Base-by-base conservation (phyloP, 2,797 vertebrate genomes). In the Leptoclinus maculatus region DNA sequence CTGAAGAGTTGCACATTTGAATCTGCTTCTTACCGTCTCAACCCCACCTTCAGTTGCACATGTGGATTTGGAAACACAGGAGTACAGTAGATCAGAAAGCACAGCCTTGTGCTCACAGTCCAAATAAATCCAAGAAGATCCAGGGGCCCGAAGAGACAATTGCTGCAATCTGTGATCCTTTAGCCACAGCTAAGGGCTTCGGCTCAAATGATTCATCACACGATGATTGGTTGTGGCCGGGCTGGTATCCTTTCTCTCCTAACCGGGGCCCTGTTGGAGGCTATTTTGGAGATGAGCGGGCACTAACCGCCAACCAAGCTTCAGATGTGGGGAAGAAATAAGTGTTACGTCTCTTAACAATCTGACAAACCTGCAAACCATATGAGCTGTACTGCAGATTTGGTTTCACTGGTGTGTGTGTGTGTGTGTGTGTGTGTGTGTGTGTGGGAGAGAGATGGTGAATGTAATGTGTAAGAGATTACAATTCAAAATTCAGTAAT, bases 141-240 rank as follows among this genome's bases (percentile, higher is more conserved):
- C 77, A 62, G 68, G 63, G 78, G 41, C 78, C 78, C 74, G 11
- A 49, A 66, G 66, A 66, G 79, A 75, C 67, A 43, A 80, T 73
- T 86, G 77, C 79, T 79, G 82, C 85, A 85, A 88, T 91, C 84
- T 90, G 83, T 75, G 84, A 90, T 89, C 63, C 78, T 76, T 87
- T 82, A 86, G 88, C 92, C 91, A 80, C 91, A 93, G 88, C 88
- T 87, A 70, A 91, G 84, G 89, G 86, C 82, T 90, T 74, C 17
- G 62, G 69, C 90, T 91, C 84, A 88, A 91, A 91, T 94, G 91
- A 93, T 91, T 95, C 92, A 93, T 93, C 94, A 90, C 92, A 89
- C 49, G 87, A 82, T 93, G 89, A 92, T 94, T 93, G 85, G 91
- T 53, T 91, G 91, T 87, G 91, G 90, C 82, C 25, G 17, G 47